These are phyloP conservation scores for Hyppa rectilinea DNA, from an alignment of 2,888 invertebrate genomes.

Conservation along the genomic window DNA sequence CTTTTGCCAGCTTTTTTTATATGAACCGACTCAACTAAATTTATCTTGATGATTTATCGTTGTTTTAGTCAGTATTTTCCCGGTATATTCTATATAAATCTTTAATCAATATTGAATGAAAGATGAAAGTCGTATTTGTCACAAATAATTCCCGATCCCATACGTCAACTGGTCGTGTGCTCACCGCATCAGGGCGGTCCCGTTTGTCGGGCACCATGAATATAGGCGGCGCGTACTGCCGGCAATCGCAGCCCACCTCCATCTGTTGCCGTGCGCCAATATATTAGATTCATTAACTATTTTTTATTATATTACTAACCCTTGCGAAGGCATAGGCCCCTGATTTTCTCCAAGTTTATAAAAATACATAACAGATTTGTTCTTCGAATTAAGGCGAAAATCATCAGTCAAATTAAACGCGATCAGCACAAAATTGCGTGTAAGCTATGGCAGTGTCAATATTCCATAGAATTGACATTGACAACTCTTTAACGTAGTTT, in stretches of 20 bases:
- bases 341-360: neutral
- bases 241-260: conserved; percentile 88
- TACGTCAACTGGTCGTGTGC: conserved; percentile 45
- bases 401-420: too few species aligned
- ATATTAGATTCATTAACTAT: conserved; percentile 14
- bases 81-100: neutral
- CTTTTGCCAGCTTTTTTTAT: neutral
- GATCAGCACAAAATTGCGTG: too few species aligned
- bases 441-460: too few species aligned
- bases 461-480: too few species aligned
- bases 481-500: too few species aligned
- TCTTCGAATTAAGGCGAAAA: too few species aligned
- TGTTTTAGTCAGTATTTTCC: neutral
- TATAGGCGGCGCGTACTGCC: conserved; percentile 87
- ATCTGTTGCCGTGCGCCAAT: conserved; percentile 73
- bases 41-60: neutral
- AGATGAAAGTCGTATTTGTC: conserved; percentile 19
- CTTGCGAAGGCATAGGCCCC: neutral
- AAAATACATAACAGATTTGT: neutral
- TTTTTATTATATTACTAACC: conserved; percentile 1
- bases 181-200: conserved; percentile 87
- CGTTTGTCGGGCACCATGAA: conserved; percentile 86
- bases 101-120: too few species aligned
- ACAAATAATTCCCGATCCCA: conserved; percentile 50
- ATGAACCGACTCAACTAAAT: neutral